Evolutionary conservation across 1,140 invertebrate genomes (phyloP), one percentile per base, ranked within the genome.

Genomic region (Cydia splendana): DNA sequence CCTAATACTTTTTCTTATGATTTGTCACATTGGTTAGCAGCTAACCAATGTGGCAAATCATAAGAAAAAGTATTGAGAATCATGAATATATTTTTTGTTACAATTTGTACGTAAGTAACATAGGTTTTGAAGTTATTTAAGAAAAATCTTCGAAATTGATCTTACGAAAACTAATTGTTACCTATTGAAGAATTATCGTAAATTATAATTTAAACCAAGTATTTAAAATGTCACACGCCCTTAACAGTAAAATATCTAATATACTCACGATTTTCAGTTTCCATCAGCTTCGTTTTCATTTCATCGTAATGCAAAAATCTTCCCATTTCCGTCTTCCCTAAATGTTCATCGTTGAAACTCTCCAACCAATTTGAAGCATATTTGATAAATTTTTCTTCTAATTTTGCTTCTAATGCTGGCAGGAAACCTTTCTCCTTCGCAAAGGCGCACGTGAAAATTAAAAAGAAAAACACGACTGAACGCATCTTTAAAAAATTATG

Each of bases 251-350:
- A n/a, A 73, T 12, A n/a, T 73, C 5, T 3, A 65, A 65, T 77
- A 24, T 67, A 83, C 84, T 82, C 74, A 88, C 83, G 45, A 74
- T 74, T 78, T 4, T 30, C 78, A 48, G 20, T 74, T 18, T 76
- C 53, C 4, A 78, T 57, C 0, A 85, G 57, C 75, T 87, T 86
- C 4, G 84, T 79, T 74, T 92, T 90, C 13, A 92, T 86, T 34
- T 88, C 81, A 15, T 89, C 78, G 78, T 91, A 92, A 45, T 83
- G 78, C 3, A 92, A 13, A 73, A 87, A 74, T 45, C 81, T 86
- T 7, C 88, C 90, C 20, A 89, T 34, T 10, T 82, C 86, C 82
- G 84, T 88, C 1, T 80, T 78, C 38, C 85, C 84, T 13, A 88
- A 84, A 76, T 84, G 78, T 74, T 74, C 79, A 82, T 92, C 87